Percentiles rank a stretch among this genome's conserved stretches.
phyloP scores from a whole-genome alignment of 2,888 invertebrate species.

The Lycophotia porphyrea region DNA sequence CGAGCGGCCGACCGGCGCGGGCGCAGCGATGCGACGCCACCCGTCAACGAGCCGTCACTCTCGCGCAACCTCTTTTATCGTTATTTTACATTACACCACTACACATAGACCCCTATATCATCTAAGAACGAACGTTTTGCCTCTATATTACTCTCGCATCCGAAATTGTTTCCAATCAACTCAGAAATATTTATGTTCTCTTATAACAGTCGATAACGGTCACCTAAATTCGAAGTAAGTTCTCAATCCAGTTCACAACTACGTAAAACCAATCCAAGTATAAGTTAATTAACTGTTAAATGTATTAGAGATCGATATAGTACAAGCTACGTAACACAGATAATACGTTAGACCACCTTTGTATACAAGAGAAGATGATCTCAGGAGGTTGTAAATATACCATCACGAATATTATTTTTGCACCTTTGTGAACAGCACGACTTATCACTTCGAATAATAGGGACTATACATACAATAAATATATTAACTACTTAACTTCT shows the following conservation, averaged over 20 bases:
- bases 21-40: conserved; percentile 74
- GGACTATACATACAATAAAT: background rate
- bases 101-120: conserved; percentile 38
- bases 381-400: conserved; percentile 60
- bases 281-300: conserved; percentile 34
- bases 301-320: conserved; percentile 11
- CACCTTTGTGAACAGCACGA: conserved; percentile 53
- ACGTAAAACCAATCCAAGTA: conserved; percentile 30
- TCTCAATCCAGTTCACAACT: conserved; percentile 42
- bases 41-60: conserved; percentile 81
- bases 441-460: conserved; percentile 50
- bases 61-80: conserved; percentile 75
- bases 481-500: conserved; percentile 8
- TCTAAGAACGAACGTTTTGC: conserved; percentile 16
- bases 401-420: conserved; percentile 66
- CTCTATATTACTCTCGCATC: conserved; percentile 12
- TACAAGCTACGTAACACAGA: conserved; percentile 10
- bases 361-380: conserved; percentile 42
- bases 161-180: conserved; percentile 32
- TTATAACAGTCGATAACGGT: conserved; percentile 59
- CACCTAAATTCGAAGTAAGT: conserved; percentile 56
- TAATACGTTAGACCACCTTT: conserved; percentile 20
- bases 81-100: conserved; percentile 69
- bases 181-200: conserved; percentile 50
- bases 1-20: conserved; percentile 67